Evolutionary conservation across 2,888 invertebrate genomes (phyloP), one percentile per base, ranked within the genome.

Genomic region (Vandiemenella viatica): DNA sequence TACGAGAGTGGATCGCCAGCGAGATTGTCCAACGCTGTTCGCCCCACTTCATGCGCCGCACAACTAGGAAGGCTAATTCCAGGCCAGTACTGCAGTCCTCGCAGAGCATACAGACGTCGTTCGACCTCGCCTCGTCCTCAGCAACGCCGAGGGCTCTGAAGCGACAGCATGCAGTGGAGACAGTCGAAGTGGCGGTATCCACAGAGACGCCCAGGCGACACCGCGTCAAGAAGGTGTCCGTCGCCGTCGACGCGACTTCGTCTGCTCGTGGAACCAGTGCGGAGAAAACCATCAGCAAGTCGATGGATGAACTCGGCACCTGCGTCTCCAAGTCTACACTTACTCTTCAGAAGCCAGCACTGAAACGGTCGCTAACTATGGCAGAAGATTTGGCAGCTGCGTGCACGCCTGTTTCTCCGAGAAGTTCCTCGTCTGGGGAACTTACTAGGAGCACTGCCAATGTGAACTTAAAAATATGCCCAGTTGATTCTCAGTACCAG

Each of bases 1-100:
- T 89, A 1, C 74, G 80, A 53, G 85, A 88, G 58, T 88, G 89
- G 89, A 88, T 89, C 57, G 77, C 83, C 1, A 80, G 83, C 55
- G 84, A 85, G 40, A 32, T 32, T 4, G 32, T 32, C n/a, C 13
- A 32, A 13, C 32, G 32, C 10, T 32, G n/a, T n/a, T 32, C 32
- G n/a, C 32, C 32, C 3, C 32, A 32, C 32, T 32, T 32, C 5
- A 32, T 32, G 32, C 10, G 32, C 10, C 32, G 32, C 32, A 10
- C 10, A n/a, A 4, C 32, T 13, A 10, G 3, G n/a, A 32, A 13
- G 32, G 13, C 10, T 4, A 32, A 10, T 32, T 13, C 10, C n/a
- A 10, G 13, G n/a, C 13, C 32, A n/a, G 32, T 4, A 10, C 32
- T 32, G 10, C 32, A 32, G 5, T 32, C 32, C 10, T 32, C 32